These are phyloP conservation scores for Morpho achilles DNA, from an alignment of 2,888 invertebrate genomes.

Conservation along the genomic window DNA sequence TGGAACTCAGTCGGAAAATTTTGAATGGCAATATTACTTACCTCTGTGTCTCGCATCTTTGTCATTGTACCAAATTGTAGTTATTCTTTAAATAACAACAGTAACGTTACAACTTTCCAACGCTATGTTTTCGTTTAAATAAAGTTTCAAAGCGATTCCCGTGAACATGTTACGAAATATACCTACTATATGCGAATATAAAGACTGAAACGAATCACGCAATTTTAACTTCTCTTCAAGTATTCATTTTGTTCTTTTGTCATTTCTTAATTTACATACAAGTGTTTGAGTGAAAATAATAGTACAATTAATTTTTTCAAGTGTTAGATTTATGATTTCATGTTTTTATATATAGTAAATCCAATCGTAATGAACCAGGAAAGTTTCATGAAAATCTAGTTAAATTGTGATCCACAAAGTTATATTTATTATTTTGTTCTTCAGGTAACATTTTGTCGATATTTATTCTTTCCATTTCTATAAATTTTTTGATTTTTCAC, in stretches of 20 bases:
- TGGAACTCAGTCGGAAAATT: conserved; percentile 73
- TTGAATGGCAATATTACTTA: conserved; percentile 70
- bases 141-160: conserved; percentile 15
- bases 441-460: too few relatives aligned
- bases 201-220: conserved; percentile 7
- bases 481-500: too few relatives aligned
- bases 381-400: too few relatives aligned
- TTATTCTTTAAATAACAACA: conserved; percentile 72
- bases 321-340: too few relatives aligned
- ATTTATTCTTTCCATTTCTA: too few relatives aligned
- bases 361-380: too few relatives aligned
- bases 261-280: conserved; percentile 1
- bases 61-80: conserved; percentile 64
- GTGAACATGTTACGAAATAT: conserved; percentile 17
- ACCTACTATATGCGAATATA: conserved; percentile 1
- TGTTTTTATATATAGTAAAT: too few relatives aligned
- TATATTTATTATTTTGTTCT: too few relatives aligned
- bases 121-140: conserved; percentile 31
- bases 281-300: not conserved
- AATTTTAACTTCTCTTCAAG: not conserved
- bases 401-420: too few relatives aligned
- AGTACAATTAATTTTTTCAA: too few relatives aligned
- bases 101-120: conserved; percentile 67
- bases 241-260: not conserved
- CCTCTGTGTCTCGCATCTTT: conserved; percentile 59